These are phyloP conservation scores for Acarapis woodi DNA, from an alignment of 1,140 invertebrate species.

Conservation along the genomic window DNA sequence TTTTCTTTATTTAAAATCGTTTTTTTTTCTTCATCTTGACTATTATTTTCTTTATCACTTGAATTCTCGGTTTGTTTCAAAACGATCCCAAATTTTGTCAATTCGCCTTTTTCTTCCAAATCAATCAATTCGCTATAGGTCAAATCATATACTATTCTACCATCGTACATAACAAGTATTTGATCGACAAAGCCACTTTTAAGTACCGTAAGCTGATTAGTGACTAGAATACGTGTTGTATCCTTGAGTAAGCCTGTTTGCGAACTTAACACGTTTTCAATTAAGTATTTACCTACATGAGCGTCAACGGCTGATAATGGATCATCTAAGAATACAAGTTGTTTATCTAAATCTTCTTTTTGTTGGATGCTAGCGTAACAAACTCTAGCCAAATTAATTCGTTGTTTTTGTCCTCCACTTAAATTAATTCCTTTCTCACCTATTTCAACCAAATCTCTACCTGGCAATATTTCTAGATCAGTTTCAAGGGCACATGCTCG, in stretches of 20 bases:
- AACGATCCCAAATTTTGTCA: no score
- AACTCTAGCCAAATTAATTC: conserved; percentile 42
- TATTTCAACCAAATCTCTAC: conserved; percentile 16
- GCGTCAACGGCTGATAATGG: conserved; percentile 20
- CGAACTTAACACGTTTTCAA: conserved; percentile 19
- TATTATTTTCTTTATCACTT: no score
- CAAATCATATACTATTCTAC: no score
- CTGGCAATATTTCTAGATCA: conserved; percentile 13
- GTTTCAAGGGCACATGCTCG: conserved; percentile 15
- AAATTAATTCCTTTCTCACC: conserved; percentile 48
- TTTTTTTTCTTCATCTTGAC: no score
- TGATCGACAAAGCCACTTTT: conserved; percentile 17
- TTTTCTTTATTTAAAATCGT: no score
- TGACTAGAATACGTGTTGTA: conserved; percentile 18
- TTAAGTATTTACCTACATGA: conserved; percentile 20
- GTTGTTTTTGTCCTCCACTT: conserved; percentile 83
- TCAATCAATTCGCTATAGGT: no score
- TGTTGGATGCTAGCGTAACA: conserved; percentile 17
- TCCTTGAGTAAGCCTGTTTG: conserved; percentile 12
- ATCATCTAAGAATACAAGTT: conserved; percentile 17
- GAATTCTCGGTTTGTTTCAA: no score
- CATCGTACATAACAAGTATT: conserved; percentile 18
- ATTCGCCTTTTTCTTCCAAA: conserved; percentile 16
- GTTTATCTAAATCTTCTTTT: conserved; percentile 9
- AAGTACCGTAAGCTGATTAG: conserved; percentile 16